Base-by-base conservation (phyloP, 1,140 invertebrate genomes). In the Bombus sibiricus region DNA sequence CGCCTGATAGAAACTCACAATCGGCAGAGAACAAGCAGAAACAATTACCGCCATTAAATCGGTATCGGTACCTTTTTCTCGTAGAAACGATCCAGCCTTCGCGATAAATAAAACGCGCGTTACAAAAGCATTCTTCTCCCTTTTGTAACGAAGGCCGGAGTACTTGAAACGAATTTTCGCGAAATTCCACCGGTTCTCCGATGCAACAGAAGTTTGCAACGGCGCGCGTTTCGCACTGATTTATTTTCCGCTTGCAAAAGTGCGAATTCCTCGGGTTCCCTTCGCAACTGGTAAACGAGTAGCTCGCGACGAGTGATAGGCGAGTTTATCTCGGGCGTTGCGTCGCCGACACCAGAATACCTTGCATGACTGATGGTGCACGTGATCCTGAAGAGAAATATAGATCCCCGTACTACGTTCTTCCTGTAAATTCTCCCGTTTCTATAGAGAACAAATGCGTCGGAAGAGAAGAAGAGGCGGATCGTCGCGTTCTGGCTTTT, bases 241-340 rank as follows among this genome's bases (percentile, higher is more conserved):
- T 80, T 84, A 84, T 84, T 72, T 72, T 59, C 37, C 32, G 39
- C 15, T 37, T 32, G 77, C 39, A 86, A 89, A 88, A 79, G 82
- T 66, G 73, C 78, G 73, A 81, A 80, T 81, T 73, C 78, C 78
- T 74, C 78, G 43, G 66, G 32, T 74, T 39, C 41, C 41, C 69
- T 57, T 74, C 34, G 83, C 12, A 64, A 39, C 73, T 47, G 71
- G 83, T 64, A 53, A 66, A 73, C 83, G 76, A 81, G 77, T 81
- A 74, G 15, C 57, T 39, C 83, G 69, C 77, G 57, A 69, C 69
- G 77, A 73, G 69, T 57, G 83, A 85, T 81, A 85, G 69, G 57
- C 47, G 78, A 85, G 78, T 85, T 86, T 89, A 86, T 86, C 84
- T 87, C 59, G 82, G 68, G 71, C 53, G 80, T 57, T 34, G 64